A percentile compares a stretch with the other conserved stretches of the same genome.
Evolutionary conservation across 2,113 vertebrate species (phyloP).

Genomic region (Rutilus rutilus): DNA sequence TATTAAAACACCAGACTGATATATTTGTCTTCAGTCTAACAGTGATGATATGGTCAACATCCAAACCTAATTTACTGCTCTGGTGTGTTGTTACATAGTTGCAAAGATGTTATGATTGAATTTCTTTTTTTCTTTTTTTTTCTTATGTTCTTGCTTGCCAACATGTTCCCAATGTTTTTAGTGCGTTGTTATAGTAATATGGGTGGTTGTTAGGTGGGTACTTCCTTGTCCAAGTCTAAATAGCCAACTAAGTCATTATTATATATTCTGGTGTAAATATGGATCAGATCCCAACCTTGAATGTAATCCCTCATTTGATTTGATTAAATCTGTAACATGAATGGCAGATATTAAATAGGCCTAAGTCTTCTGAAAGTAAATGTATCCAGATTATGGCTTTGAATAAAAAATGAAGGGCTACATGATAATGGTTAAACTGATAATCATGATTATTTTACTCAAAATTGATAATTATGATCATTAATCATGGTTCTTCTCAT

Average conservation of each 20-base stretch:
- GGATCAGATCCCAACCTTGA: too few relatives aligned
- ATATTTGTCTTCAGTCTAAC: slow-evolving; percentile 47
- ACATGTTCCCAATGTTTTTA: too few relatives aligned
- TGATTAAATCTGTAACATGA: background rate
- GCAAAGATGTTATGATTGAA: too few relatives aligned
- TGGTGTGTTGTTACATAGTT: background rate
- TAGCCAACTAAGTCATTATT: too few relatives aligned
- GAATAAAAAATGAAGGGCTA: background rate
- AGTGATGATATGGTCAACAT: background rate
- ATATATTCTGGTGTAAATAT: too few relatives aligned
- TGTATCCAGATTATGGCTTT: background rate
- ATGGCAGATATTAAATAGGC: background rate
- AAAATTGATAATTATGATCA: too few relatives aligned
- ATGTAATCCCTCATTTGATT: background rate
- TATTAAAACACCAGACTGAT: background rate
- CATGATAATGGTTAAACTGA: background rate
- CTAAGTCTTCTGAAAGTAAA: background rate
- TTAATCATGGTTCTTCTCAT: too few relatives aligned
- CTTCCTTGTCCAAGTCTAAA: background rate
- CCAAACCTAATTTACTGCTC: background rate
- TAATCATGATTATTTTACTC: background rate
- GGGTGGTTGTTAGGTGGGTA: background rate
- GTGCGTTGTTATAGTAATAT: background rate
- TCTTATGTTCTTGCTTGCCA: too few relatives aligned
- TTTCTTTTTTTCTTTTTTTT: too few relatives aligned